Evolutionary conservation across 2,113 vertebrate species (phyloP).

Genomic region (Tricholaema leucomelas): DNA sequence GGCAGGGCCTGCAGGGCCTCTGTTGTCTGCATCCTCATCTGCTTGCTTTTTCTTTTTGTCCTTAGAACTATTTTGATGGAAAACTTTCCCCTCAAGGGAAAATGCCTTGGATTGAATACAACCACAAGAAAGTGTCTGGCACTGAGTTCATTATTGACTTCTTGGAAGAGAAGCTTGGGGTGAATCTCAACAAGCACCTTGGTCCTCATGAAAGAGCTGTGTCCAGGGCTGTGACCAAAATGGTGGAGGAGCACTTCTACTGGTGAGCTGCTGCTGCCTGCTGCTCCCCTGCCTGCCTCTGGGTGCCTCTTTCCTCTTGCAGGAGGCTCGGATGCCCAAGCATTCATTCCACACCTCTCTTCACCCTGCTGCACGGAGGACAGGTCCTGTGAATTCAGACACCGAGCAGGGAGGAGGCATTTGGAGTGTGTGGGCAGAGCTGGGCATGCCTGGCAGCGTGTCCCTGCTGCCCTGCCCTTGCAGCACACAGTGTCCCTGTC

Average conservation of each 20-base stretch:
- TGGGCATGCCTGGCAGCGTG: not conserved
- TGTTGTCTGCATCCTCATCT: not conserved
- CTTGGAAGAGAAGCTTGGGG: conserved; percentile 94
- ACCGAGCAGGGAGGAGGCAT: not conserved
- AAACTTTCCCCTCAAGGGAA: conserved; percentile 96
- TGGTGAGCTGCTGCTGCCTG: conserved; percentile 80
- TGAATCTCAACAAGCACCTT: conserved; percentile 91
- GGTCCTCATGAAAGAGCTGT: conserved; percentile 89
- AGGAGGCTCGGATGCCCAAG: not conserved
- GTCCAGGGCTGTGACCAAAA: conserved; percentile 89
- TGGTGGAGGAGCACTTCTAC: conserved; percentile 97
- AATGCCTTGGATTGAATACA: conserved; percentile 99
- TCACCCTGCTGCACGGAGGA: not conserved
- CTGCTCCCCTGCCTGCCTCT: not conserved
- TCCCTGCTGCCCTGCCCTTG: not conserved
- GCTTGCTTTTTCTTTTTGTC: not conserved
- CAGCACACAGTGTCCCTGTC: not conserved
- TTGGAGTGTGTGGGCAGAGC: not conserved
- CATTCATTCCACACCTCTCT: not conserved
- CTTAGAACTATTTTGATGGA: conserved; percentile 97
- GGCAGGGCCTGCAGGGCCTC: not conserved
- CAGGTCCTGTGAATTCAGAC: not conserved
- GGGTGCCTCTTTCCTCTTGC: not conserved
- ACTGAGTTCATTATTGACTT: conserved; percentile 98
- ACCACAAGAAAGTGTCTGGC: conserved; percentile 90